Base-by-base conservation (phyloP, 2,113 vertebrate species). In the Gracilinanus agilis region DNA sequence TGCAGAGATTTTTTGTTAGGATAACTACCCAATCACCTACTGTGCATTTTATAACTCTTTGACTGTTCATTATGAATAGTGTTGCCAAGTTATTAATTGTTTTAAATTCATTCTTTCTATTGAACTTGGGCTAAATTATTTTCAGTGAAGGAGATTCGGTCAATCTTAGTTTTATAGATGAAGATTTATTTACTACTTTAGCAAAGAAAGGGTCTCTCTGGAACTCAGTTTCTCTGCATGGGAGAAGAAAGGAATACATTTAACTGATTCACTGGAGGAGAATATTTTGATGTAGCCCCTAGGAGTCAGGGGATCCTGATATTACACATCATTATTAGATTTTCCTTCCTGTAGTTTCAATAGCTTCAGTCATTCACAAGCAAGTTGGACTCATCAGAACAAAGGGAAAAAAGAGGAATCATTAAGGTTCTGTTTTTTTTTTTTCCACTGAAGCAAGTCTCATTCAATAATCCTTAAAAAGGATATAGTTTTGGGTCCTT, bases 361-460 rank as follows among this genome's bases (percentile, higher is more conserved):
- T 92, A 93, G 58, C 40, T 91, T 95, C 53, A 95, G 89, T 92
- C 94, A 96, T 95, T 92, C 94, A 94, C 95, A 93, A 95, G 89
- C 29, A 27, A 95, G 23, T 27, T 53, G 94, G 75, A 21, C 55
- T 94, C 91, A 97, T 25, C 54, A 96, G 91, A 93, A 88, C 29
- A 83, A 54, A 95, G 91, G 96, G 40, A 96, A 92, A 91, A 96
- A 97, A 95, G 94, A 53, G 93, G 75, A 94, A 88, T 55, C 58
- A 34, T 34, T 91, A 97, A 96, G 25, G n/a, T n/a, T n/a, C n/a
- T n/a, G n/a, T n/a, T n/a, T n/a, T n/a, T n/a, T 94, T 54, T 92
- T 27, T 95, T 98, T 97, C 97, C 56, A 89, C 94, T 96, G 24
- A 97, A 97, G 54, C 53, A 97, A 96, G 92, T 91, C 92, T 91